Percentiles rank a stretch among this genome's conserved stretches.
phyloP scores from a whole-genome alignment of 2,113 vertebrate species.

The Deroptyus accipitrinus region DNA sequence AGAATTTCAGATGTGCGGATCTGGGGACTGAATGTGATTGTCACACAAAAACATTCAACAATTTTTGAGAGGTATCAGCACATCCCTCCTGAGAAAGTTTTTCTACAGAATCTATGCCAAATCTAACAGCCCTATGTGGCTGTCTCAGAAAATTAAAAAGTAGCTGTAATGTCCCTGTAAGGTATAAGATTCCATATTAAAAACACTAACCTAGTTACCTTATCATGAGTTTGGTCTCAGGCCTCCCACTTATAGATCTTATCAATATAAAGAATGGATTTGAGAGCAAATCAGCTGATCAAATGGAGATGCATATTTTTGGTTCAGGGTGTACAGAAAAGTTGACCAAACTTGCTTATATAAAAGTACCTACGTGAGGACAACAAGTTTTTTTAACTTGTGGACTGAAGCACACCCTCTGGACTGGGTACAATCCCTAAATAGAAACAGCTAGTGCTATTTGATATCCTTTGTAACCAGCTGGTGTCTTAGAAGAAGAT shows the following conservation, averaged over 20 bases:
- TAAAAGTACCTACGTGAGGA: background rate
- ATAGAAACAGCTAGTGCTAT: background rate
- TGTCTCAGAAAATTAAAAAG: background rate
- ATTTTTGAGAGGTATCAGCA: background rate
- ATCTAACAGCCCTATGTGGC: background rate
- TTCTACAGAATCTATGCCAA: background rate
- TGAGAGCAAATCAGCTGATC: background rate
- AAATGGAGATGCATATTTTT: background rate
- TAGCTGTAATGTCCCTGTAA: background rate
- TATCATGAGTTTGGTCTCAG: background rate
- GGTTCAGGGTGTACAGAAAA: background rate
- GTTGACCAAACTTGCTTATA: background rate
- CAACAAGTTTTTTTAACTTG: background rate
- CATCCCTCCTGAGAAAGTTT: background rate
- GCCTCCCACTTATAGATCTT: background rate
- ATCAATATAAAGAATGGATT: fast-evolving
- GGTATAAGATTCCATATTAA: background rate
- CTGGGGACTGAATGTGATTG: background rate
- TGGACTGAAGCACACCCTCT: background rate
- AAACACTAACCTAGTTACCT: background rate
- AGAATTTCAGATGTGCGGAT: background rate
- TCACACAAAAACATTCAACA: background rate
- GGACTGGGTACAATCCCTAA: background rate
- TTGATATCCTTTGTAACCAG: background rate
- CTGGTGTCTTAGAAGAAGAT: background rate